These are phyloP conservation scores for Hippasteria phrygiana DNA, from an alignment of 53 echinoderm and acorn worm genomes.

Conservation along the genomic window DNA sequence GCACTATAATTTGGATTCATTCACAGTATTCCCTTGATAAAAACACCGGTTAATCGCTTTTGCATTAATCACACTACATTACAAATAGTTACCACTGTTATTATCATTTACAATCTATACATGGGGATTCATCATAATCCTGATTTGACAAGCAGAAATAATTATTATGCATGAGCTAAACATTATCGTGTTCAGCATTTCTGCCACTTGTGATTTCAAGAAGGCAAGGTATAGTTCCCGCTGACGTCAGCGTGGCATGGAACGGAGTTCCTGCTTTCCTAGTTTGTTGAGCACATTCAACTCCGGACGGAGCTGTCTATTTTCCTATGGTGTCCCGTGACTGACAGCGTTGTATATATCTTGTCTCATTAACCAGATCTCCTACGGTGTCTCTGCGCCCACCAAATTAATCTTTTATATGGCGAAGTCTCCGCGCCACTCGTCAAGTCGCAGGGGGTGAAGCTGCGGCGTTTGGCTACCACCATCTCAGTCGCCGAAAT, in stretches of 20 bases:
- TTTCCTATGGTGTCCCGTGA: not conserved
- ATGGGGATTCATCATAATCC: too few species aligned
- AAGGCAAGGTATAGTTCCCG: not conserved
- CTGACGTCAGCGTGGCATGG: not conserved
- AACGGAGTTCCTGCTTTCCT: not conserved
- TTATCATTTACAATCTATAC: too few species aligned
- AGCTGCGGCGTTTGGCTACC: not conserved
- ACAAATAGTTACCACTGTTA: too few species aligned
- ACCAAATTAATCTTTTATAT: not conserved
- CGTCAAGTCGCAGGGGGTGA: not conserved
- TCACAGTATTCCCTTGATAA: too few species aligned
- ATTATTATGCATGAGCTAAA: too few species aligned
- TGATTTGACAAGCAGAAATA: too few species aligned
- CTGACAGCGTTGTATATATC: not conserved
- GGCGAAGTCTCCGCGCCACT: not conserved
- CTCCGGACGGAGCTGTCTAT: not conserved
- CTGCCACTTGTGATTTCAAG: too few species aligned
- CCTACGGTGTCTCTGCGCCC: not conserved
- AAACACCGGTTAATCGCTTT: too few species aligned
- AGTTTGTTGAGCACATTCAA: not conserved
- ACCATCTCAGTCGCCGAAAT: not conserved
- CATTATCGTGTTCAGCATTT: too few species aligned
- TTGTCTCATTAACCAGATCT: conserved; percentile 6
- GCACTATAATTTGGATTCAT: too few species aligned
- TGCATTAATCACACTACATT: too few species aligned